These are phyloP conservation scores for Silvanus unidentatus DNA, from an alignment of 2,888 invertebrate genomes.

Conservation along the genomic window DNA sequence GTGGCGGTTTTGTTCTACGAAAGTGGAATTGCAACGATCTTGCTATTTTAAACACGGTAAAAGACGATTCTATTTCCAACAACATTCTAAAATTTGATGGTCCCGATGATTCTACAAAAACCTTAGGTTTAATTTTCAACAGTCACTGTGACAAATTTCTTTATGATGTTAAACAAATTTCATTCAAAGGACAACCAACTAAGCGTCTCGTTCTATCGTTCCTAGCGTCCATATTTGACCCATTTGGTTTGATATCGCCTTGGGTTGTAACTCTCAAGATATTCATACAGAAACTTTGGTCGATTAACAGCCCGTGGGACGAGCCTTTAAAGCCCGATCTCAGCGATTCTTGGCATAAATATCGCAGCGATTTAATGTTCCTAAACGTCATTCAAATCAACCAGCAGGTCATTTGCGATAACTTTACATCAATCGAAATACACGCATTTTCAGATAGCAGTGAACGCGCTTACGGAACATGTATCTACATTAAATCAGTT, in stretches of 20 bases:
- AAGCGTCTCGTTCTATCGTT: conserved; percentile 4
- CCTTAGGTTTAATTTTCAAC: background rate
- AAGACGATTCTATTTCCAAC: background rate
- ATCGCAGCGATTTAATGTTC: background rate
- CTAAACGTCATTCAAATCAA: conserved; percentile 4
- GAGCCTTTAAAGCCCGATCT: conserved; percentile 1
- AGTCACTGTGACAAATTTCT: background rate
- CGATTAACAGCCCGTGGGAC: conserved; percentile 12
- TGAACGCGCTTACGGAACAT: conserved; percentile 2
- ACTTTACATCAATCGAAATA: conserved; percentile 1
- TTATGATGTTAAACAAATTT: background rate
- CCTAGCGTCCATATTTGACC: conserved; percentile 14
- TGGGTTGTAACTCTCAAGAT: conserved; percentile 13
- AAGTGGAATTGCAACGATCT: conserved; percentile 6
- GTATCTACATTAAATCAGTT: conserved; percentile 1
- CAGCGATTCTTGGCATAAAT: background rate
- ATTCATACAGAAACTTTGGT: conserved; percentile 17
- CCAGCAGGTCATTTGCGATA: background rate
- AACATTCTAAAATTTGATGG: conserved; percentile 1
- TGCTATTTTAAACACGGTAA: background rate
- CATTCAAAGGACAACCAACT: background rate
- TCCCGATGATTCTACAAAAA: background rate
- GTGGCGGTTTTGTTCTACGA: conserved; percentile 4
- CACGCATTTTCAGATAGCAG: conserved; percentile 6
- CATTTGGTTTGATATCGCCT: conserved; percentile 13